A percentile compares a stretch with the other conserved stretches of the same genome.
These are phyloP conservation scores for Drosophila persimilis DNA, from an alignment of 1,140 invertebrate species.

Conservation along the genomic window DNA sequence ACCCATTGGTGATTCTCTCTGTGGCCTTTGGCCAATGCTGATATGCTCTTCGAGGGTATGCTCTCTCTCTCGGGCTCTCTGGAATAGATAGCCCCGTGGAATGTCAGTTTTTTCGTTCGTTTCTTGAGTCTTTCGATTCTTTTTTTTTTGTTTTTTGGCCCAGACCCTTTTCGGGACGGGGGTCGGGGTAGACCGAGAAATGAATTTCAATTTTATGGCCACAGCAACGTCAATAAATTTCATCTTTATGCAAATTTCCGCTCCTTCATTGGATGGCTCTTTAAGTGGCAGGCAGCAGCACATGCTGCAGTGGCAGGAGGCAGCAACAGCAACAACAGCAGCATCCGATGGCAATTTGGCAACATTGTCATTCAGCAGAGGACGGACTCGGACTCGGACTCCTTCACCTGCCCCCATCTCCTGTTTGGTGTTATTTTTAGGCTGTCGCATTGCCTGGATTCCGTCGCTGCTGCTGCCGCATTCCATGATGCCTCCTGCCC, in stretches of 20 bases:
- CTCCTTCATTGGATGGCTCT: background rate
- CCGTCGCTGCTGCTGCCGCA: slow-evolving; percentile 64
- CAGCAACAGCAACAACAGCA: background rate
- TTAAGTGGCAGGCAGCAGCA: background rate
- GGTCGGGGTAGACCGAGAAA: slow-evolving; percentile 34
- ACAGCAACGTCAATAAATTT: slow-evolving; percentile 71
- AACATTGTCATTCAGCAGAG: slow-evolving; percentile 66
- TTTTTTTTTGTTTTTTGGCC: slow-evolving; percentile 15
- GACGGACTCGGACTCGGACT: slow-evolving; percentile 6
- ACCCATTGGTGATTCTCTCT: slow-evolving; percentile 3
- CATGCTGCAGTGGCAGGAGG: background rate
- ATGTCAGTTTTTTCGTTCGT: slow-evolving; percentile 52
- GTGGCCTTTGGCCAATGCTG: too few species aligned
- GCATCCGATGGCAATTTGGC: slow-evolving; percentile 60
- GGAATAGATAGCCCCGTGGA: slow-evolving; percentile 34
- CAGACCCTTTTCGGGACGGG: slow-evolving; percentile 17
- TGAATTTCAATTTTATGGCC: slow-evolving; percentile 80
- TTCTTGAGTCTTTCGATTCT: slow-evolving; percentile 65
- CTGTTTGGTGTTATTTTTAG: slow-evolving; percentile 70
- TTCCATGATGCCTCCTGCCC: slow-evolving; percentile 31
- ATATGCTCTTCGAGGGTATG: too few species aligned
- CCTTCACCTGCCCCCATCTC: background rate
- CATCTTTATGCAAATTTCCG: slow-evolving; percentile 73
- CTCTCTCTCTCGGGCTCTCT: background rate
- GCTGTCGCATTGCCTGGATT: slow-evolving; percentile 71